A percentile compares a stretch with the other conserved stretches of the same genome.
Evolutionary conservation across 2,113 vertebrate genomes (phyloP).

Genomic region (Apeltes quadracus): DNA sequence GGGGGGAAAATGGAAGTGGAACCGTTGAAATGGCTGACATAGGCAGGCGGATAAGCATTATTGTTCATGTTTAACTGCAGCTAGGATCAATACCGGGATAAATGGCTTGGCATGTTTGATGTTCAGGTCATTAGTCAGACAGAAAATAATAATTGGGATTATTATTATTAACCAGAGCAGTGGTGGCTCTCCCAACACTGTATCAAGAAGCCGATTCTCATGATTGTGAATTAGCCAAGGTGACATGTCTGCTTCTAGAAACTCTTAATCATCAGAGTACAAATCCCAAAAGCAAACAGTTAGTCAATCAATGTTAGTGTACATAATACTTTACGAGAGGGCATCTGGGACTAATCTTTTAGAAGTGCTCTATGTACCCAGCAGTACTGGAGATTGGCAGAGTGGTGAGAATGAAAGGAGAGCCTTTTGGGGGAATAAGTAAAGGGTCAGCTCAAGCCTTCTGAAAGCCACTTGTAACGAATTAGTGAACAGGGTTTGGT

Average conservation of each 20-base stretch:
- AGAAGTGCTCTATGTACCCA: not conserved
- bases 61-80: constrained; percentile 63
- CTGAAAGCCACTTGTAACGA: constrained; percentile 28
- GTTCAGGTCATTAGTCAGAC: constrained; percentile 61
- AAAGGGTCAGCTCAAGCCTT: constrained; percentile 26
- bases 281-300: constrained; percentile 14
- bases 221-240: constrained; percentile 46
- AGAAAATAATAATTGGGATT: constrained; percentile 66
- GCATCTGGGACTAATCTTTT: not conserved
- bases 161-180: constrained; percentile 60
- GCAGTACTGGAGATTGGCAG: not conserved
- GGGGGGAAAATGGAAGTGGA: constrained; percentile 51
- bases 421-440: not conserved
- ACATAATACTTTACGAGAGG: constrained; percentile 7
- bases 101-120: constrained; percentile 66
- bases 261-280: constrained; percentile 28
- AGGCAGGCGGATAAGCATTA: constrained; percentile 67
- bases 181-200: constrained; percentile 34
- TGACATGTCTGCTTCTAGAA: constrained; percentile 34
- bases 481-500: constrained; percentile 51
- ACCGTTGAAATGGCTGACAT: constrained; percentile 34
- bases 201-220: constrained; percentile 44
- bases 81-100: constrained; percentile 66
- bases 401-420: not conserved
- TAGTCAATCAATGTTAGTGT: constrained; percentile 27